Base-by-base conservation (phyloP, 2,797 vertebrate genomes). In the Coracias cyanogaster region DNA sequence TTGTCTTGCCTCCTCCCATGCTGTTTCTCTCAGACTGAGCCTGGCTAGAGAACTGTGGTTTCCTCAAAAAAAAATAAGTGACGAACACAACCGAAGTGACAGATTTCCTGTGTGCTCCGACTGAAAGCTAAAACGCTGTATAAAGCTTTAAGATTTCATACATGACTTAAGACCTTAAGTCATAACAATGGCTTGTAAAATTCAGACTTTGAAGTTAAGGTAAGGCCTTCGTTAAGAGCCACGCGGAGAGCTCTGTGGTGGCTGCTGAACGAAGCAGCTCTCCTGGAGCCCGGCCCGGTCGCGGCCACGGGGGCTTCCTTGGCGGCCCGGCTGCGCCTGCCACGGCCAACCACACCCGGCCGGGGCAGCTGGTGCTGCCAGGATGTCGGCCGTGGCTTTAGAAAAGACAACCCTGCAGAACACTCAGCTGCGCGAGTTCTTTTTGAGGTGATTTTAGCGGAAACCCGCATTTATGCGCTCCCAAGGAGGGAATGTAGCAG, bases 61-160 rank as follows among this genome's bases (percentile, higher is more conserved):
- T 95, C 82, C 67, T 82, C 80, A 94, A 95, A 78, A 94, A 83
- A 55, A 86, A 78, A 64, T 18, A 6, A 5, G 35, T 7, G 52
- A 67, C 8, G 7, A 86, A 55, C 20, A 51, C 45, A 49, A 19
- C 6, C 2, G 3, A 19, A 35, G 43, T 43, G 57, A 82, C 49
- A 72, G 55, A 70, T 82, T 89, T 77, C 85, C 84, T 88, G 54
- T 18, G 37, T 29, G 3, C 52, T 10, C 28, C 72, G 51, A 48
- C 76, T 33, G n/a, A 26, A 14, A 78, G 78, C 25, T 10, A 21
- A 21, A 62, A 70, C 37, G 61, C 6, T 21, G 10, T 6, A 6
- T 6, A 55, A 49, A 64, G 51, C 20, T 48, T 46, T 31, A 19
- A 8, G 7, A 29, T 16, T 52, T 43, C 77, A 89, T n/a, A 62